Evolutionary conservation across 2,113 vertebrate genomes (phyloP).

Genomic region (Erythrolamprus reginae): DNA sequence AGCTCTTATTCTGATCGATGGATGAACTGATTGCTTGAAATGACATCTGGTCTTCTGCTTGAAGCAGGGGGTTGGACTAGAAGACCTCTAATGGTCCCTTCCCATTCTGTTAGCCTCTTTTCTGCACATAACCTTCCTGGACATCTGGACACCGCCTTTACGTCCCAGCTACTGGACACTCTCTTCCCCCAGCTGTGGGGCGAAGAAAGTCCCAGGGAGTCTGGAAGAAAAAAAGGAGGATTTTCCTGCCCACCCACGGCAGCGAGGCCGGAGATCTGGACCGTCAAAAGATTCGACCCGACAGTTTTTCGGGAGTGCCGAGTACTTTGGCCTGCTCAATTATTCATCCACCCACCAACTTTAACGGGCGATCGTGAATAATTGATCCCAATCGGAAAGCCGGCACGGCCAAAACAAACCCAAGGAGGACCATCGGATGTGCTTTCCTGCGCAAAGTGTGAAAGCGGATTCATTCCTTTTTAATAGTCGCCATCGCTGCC

Average conservation of each 20-base stretch:
- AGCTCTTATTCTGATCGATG: no score
- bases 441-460: background rate
- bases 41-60: no score
- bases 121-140: background rate
- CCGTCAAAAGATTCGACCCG: slow-evolving; percentile 30
- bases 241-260: background rate
- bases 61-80: no score
- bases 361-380: slow-evolving; percentile 60
- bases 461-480: background rate
- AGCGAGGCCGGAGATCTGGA: background rate
- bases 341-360: slow-evolving; percentile 64
- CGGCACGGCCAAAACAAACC: background rate
- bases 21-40: no score
- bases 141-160: background rate
- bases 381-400: slow-evolving; percentile 55
- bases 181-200: background rate
- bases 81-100: no score
- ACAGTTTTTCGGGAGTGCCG: slow-evolving; percentile 41
- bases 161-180: background rate
- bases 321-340: slow-evolving; percentile 66
- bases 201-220: background rate
- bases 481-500: background rate
- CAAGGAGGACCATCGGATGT: background rate
- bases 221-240: background rate
- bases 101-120: no score